Evolutionary conservation across 2,888 invertebrate genomes (phyloP).

Genomic region (Pseudococcus jackbeardsleyi): DNA sequence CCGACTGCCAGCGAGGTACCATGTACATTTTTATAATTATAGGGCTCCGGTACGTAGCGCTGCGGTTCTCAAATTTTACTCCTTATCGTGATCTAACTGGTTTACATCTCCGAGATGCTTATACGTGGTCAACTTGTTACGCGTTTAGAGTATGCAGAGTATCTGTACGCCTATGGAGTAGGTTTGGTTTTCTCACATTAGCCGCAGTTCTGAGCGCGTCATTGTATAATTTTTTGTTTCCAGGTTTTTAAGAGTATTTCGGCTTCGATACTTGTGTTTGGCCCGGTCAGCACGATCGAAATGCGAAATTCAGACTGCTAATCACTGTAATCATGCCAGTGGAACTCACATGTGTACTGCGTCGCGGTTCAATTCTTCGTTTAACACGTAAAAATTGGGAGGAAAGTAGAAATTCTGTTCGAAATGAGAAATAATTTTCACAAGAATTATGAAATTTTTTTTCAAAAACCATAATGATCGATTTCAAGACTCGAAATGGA

Average conservation of each 20-base stretch:
- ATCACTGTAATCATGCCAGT: background rate
- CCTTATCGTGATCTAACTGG: slow-evolving; percentile 47
- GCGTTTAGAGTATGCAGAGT: background rate
- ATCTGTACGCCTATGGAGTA: background rate
- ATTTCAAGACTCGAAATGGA: too few species aligned
- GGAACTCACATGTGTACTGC: background rate
- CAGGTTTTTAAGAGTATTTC: background rate
- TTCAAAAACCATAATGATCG: too few species aligned
- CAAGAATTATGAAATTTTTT: too few species aligned
- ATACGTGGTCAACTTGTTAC: slow-evolving; percentile 21
- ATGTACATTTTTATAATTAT: slow-evolving; percentile 45
- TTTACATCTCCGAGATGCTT: slow-evolving; percentile 14
- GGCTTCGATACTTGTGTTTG: background rate
- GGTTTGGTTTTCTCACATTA: slow-evolving; percentile 32
- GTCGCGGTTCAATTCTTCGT: background rate
- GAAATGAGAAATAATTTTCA: background rate
- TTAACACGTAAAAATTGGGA: background rate
- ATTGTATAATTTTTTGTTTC: background rate
- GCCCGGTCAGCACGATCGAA: background rate
- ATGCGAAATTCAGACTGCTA: background rate
- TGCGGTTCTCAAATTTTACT: slow-evolving; percentile 38
- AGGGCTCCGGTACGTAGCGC: slow-evolving; percentile 9
- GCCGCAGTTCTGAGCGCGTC: background rate
- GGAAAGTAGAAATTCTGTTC: background rate
- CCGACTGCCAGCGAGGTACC: background rate